Evolutionary conservation across 2,797 vertebrate genomes (phyloP), one percentile per base, ranked within the genome.

Genomic region (Notamacropus eugenii): DNA sequence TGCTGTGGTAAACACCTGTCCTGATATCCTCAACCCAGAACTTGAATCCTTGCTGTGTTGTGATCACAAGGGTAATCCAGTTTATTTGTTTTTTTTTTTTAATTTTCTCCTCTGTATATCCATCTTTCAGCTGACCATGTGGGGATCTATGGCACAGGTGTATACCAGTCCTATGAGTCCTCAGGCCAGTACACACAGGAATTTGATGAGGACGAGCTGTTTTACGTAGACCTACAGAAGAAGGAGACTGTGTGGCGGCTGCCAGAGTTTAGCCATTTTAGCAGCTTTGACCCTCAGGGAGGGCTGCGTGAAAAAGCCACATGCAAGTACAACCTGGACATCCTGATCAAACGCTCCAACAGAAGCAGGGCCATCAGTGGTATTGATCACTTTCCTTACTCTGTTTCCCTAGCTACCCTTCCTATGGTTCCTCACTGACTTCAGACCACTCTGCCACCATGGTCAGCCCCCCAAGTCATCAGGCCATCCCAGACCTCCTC

Each of bases 211-310:
- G 98, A 98, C 0, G 98, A 98, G 67, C 90, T 98, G 0, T 97
- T 98, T 91, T 97, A 98, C 0, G 98, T 98, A 94, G 97, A 98
- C 22, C 94, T 98, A 96, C 93, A 97, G 93, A 95, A 54, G 24
- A n/a, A 14, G 3, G 94, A 98, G 93, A 96, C 96, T 0, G 14
- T 40, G 40, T 98, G 97, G 98, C 97, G 96, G 9, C 97, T 98
- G 92, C 98, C 98, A 0, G 97, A 98, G 87, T 98, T 98, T 1
- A 82, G 92, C 3, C 28, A 93, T 24, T 82, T 96, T 5, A 0
- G 52, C 0, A 2, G 1, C 96, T 97, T 97, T 5, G 94, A 98
- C 55, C 95, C 91, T 0, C 97, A 98, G 96, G 29, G 5, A 0
- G 98, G 97, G 1, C 94, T 98, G 97, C 16, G 29, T 57, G 90